phyloP scores from a whole-genome alignment of 2,113 vertebrate species.

The Phyllostomus hastatus region DNA sequence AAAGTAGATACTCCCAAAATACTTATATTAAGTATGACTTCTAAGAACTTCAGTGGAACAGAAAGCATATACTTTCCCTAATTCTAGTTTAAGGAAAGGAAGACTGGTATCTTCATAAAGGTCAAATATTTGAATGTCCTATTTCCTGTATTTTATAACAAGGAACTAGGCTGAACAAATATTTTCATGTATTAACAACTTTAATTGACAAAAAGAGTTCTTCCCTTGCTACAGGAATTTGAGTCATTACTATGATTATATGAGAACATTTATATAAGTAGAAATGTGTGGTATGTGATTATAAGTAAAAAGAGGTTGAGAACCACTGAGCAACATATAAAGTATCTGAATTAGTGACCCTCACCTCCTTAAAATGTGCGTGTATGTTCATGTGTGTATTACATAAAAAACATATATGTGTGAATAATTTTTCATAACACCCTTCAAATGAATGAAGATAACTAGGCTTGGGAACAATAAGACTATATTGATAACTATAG shows the following conservation, averaged over 20 bases:
- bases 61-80: slow-evolving; percentile 38
- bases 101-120: slow-evolving; percentile 42
- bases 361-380: slow-evolving; percentile 14
- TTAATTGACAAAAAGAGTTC: slow-evolving; percentile 49
- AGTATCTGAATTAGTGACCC: slow-evolving; percentile 47
- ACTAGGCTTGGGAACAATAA: slow-evolving; percentile 47
- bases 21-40: slow-evolving; percentile 42
- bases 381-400: slow-evolving; percentile 18
- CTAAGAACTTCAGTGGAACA: slow-evolving; percentile 44
- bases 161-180: slow-evolving; percentile 48
- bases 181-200: slow-evolving; percentile 57
- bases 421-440: slow-evolving; percentile 42
- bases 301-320: slow-evolving; percentile 55
- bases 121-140: slow-evolving; percentile 41
- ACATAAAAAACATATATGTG: slow-evolving; percentile 49
- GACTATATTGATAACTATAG: slow-evolving; percentile 37
- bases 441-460: slow-evolving; percentile 48
- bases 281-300: not conserved
- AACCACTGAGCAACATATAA: slow-evolving; percentile 43
- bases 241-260: slow-evolving; percentile 52
- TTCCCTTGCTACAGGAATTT: slow-evolving; percentile 42
- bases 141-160: slow-evolving; percentile 51
- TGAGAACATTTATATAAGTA: slow-evolving; percentile 53
- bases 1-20: slow-evolving; percentile 33
- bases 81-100: slow-evolving; percentile 45